Evolutionary conservation across 2,888 invertebrate genomes (phyloP).

Genomic region (Acrobasis repandana): DNA sequence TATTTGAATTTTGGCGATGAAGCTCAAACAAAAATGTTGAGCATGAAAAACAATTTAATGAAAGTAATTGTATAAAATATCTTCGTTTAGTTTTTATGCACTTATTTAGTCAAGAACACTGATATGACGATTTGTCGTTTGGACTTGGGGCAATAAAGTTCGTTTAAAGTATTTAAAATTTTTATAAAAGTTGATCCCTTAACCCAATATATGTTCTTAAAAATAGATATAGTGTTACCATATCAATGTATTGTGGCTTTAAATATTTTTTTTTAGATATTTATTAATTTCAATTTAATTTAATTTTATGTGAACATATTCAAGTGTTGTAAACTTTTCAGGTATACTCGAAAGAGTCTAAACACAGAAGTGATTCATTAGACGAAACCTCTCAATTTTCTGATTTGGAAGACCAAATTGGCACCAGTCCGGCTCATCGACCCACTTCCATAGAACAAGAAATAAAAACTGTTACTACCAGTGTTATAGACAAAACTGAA

Average conservation of each 20-base stretch:
- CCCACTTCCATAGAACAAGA: slow-evolving; percentile 48
- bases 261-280: slow-evolving; percentile 7
- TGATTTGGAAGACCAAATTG: slow-evolving; percentile 76
- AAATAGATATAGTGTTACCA: too few relatives aligned
- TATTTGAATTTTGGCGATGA: slow-evolving; percentile 4
- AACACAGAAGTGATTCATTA: slow-evolving; percentile 76
- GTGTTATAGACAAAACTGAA: slow-evolving; percentile 40
- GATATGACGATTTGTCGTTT: too few relatives aligned
- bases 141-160: too few relatives aligned
- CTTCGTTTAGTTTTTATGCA: not conserved
- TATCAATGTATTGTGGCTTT: too few relatives aligned
- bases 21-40: not conserved
- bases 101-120: not conserved
- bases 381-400: slow-evolving; percentile 79
- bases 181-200: too few relatives aligned
- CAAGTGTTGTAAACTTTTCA: slow-evolving; percentile 33
- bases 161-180: too few relatives aligned
- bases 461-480: slow-evolving; percentile 38
- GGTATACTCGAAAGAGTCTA: slow-evolving; percentile 74
- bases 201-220: too few relatives aligned
- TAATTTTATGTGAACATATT: not conserved
- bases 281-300: not conserved
- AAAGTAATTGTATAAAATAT: not conserved
- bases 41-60: not conserved
- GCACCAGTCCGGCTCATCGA: slow-evolving; percentile 67